Percentiles rank a stretch among this genome's conserved stretches.
phyloP scores from a whole-genome alignment of 92 coral and sea anemone genomes.

The Zoanthus gigantus region DNA sequence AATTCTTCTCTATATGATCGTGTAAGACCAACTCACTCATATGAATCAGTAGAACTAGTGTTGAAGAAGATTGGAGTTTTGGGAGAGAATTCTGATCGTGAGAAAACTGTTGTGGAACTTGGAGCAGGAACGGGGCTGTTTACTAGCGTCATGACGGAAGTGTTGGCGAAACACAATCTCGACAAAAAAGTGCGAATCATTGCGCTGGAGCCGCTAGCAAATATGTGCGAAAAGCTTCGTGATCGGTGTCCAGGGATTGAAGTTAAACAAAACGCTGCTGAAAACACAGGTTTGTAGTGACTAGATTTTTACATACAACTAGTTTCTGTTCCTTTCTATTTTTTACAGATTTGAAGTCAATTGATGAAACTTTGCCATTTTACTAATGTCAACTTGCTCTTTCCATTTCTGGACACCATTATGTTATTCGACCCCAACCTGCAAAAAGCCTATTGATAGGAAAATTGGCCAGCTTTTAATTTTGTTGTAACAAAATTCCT shows the following conservation, averaged over 20 bases:
- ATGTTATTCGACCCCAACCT: neutral
- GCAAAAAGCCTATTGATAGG: conserved; percentile 21
- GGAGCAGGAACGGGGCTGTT: conserved; percentile 85
- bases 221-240: conserved; percentile 70
- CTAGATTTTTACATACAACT: neutral
- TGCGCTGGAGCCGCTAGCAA: conserved; percentile 68
- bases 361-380: too few species aligned
- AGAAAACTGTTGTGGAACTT: conserved; percentile 64
- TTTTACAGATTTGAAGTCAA: too few species aligned
- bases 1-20: conserved; percentile 66
- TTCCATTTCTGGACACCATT: too few species aligned
- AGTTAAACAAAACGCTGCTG: conserved; percentile 68
- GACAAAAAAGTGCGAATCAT: conserved; percentile 50
- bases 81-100: conserved; percentile 31
- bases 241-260: conserved; percentile 62
- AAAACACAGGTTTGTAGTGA: conserved; percentile 62
- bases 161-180: conserved; percentile 31
- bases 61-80: conserved; percentile 59
- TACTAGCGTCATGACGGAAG: conserved; percentile 71
- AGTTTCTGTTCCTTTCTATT: neutral
- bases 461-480: conserved; percentile 60
- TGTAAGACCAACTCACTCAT: conserved; percentile 65
- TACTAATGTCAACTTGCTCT: too few species aligned
- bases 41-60: conserved; percentile 67
- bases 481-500: conserved; percentile 63